Conservation (phyloP, 2,888 invertebrate genomes). For the Dicyrtomina minuta region DNA sequence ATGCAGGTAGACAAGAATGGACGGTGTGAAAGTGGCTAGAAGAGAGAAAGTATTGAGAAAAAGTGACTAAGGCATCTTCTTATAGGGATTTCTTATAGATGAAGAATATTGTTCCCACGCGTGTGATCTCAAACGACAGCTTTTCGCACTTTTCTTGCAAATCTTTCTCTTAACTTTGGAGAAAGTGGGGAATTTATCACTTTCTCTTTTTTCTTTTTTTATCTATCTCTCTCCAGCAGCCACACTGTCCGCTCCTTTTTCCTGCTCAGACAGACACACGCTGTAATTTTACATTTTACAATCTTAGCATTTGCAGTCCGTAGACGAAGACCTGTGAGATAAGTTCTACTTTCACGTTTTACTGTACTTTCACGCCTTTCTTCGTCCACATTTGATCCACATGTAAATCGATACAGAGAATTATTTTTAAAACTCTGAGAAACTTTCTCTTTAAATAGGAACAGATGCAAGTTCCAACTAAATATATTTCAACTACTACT, state of each 20-base stretch:
- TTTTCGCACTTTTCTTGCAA: slow-evolving; percentile 48
- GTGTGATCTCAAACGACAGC: slow-evolving; percentile 47
- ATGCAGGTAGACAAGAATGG: background rate
- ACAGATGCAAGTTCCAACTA: no score
- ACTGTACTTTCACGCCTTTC: no score
- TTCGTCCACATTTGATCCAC: no score
- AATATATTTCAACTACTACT: no score
- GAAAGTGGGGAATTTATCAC: slow-evolving; percentile 46
- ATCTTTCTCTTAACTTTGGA: slow-evolving; percentile 40
- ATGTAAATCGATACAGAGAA: no score
- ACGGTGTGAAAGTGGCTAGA: background rate
- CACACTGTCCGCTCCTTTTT: slow-evolving; percentile 11
- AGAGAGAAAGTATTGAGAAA: background rate
- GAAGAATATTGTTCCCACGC: slow-evolving; percentile 51
- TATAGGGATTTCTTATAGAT: slow-evolving; percentile 41
- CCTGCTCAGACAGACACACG: background rate
- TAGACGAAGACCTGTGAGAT: no score
- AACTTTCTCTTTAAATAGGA: no score
- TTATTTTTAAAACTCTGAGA: no score
- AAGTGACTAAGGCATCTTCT: background rate
- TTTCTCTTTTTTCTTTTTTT: slow-evolving; percentile 11
- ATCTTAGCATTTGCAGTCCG: no score
- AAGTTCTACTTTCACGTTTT: no score
- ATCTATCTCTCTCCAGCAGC: background rate
- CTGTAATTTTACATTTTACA: no score